phyloP scores from a whole-genome alignment of 30 jellyfish, hydroid and myxozoan species.

The Hydra vulgaris region DNA sequence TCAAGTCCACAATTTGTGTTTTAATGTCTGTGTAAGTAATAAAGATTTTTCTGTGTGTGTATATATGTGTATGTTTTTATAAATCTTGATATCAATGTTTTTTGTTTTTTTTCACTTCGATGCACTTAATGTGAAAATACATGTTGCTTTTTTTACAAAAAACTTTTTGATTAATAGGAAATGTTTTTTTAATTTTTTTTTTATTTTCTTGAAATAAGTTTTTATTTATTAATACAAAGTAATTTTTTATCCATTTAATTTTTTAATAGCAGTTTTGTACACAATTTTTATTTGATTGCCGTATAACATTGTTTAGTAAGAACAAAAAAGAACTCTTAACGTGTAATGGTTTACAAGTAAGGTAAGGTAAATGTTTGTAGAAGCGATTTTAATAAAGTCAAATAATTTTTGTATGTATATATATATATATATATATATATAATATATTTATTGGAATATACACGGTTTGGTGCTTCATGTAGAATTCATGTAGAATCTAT shows the following conservation, averaged over 20 bases:
- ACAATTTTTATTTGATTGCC: neutral
- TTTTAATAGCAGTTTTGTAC: neutral
- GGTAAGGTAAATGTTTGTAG: neutral
- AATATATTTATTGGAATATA: neutral
- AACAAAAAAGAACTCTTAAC: neutral
- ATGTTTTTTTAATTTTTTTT: too few relatives aligned
- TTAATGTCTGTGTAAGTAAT: too few relatives aligned
- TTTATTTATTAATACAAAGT: neutral
- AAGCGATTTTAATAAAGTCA: neutral
- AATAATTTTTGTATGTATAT: neutral
- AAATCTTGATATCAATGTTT: too few relatives aligned
- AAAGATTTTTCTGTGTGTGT: too few relatives aligned
- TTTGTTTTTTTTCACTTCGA: too few relatives aligned
- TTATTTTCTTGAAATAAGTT: neutral
- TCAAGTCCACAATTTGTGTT: too few relatives aligned
- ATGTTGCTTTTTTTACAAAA: neutral
- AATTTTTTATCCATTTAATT: too few relatives aligned
- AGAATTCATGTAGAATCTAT: too few relatives aligned
- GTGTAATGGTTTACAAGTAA: neutral
- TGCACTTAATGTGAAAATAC: too few relatives aligned
- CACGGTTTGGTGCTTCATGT: neutral
- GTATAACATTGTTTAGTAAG: neutral
- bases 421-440: too few relatives aligned
- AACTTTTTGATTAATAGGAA: too few relatives aligned
- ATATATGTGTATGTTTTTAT: too few relatives aligned